Conservation (phyloP, 92 coral and sea anemone species). For the Parazoanthus darwini region DNA sequence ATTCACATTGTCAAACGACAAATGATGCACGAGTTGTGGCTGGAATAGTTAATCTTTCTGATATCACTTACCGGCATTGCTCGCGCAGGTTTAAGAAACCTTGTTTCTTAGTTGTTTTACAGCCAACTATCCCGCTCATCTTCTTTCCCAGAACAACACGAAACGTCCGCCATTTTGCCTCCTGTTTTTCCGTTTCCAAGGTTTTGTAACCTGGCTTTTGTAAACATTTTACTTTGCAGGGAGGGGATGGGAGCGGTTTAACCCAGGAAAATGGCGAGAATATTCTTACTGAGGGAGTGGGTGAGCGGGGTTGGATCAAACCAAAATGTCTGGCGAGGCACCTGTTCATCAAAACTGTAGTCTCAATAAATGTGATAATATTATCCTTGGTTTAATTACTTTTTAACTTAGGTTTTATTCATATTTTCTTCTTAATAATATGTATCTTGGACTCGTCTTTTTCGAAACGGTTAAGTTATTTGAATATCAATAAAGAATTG, state of each 20-base stretch:
- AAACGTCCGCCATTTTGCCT: conserved; percentile 31
- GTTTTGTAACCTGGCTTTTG: conserved; percentile 38
- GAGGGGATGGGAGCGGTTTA: background rate
- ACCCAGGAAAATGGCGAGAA: too few species aligned
- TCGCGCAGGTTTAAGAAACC: background rate
- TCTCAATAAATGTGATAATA: background rate
- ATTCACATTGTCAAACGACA: conserved; percentile 12
- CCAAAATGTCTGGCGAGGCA: background rate
- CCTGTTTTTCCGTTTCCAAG: conserved; percentile 30
- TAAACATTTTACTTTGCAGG: background rate
- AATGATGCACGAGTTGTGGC: background rate
- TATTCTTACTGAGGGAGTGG: background rate
- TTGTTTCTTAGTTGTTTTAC: background rate
- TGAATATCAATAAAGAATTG: background rate
- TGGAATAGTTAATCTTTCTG: background rate
- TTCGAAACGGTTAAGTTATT: conserved; percentile 1
- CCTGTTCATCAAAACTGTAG: conserved; percentile 1
- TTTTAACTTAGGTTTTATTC: background rate
- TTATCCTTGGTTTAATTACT: background rate
- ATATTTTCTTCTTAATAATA: background rate
- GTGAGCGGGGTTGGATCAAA: background rate
- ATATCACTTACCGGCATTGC: conserved; percentile 36
- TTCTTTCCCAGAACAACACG: background rate
- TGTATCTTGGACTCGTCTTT: background rate
- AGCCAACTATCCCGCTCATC: background rate